Percentiles rank a stretch among this genome's conserved stretches.
Conservation (phyloP, 2,888 invertebrate genomes). For the Teleogryllus oceanicus region DNA sequence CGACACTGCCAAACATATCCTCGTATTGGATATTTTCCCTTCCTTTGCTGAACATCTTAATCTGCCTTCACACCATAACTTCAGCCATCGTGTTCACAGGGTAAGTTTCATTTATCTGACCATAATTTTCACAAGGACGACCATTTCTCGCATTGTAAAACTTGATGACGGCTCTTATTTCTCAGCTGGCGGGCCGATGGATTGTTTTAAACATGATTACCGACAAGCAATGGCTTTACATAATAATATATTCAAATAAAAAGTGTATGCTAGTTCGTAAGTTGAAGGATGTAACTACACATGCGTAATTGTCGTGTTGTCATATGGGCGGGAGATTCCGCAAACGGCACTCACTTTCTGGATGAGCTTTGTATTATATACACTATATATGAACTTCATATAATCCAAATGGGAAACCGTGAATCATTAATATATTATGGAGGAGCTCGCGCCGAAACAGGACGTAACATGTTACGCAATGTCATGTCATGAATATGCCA, state of each 20-base stretch:
- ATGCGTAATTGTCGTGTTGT: background rate
- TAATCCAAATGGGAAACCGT: too few relatives aligned
- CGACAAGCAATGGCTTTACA: background rate
- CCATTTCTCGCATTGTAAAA: background rate
- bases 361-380: background rate
- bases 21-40: too few relatives aligned
- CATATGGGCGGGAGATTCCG: background rate
- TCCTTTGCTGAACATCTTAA: too few relatives aligned
- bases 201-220: background rate
- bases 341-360: background rate
- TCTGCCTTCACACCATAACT: too few relatives aligned
- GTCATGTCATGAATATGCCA: too few relatives aligned
- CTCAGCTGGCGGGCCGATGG: background rate
- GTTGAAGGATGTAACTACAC: background rate
- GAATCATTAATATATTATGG: too few relatives aligned
- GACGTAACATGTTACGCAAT: too few relatives aligned
- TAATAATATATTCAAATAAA: background rate
- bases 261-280: background rate
- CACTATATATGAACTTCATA: too few relatives aligned
- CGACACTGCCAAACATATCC: too few relatives aligned
- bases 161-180: background rate
- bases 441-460: too few relatives aligned
- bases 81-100: too few relatives aligned
- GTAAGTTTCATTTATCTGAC: conserved; percentile 19
- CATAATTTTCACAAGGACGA: background rate